Conservation (phyloP, 2,888 invertebrate species). For the Cyclophora punctaria region DNA sequence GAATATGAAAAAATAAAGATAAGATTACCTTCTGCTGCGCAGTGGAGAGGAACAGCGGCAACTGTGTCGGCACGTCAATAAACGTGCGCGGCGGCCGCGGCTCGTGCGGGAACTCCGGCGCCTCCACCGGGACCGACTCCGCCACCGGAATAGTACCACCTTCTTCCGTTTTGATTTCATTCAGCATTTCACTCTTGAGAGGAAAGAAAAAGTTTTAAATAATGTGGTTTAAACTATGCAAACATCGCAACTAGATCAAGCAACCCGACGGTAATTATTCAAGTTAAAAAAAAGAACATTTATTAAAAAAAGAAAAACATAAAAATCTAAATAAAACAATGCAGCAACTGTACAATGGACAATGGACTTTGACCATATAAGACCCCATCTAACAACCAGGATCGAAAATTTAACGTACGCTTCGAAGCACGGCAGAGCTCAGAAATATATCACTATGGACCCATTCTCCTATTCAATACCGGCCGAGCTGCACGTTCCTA, state of each 20-base stretch:
- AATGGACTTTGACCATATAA: not conserved
- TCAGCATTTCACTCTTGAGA: conserved; percentile 43
- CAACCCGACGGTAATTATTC: no score
- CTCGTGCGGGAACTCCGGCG: conserved; percentile 76
- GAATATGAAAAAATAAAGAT: no score
- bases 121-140: conserved; percentile 16
- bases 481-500: no score
- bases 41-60: conserved; percentile 81
- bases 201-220: not conserved
- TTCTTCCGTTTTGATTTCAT: conserved; percentile 61
- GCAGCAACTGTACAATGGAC: no score
- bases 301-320: no score
- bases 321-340: no score
- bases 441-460: no score
- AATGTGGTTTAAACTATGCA: not conserved
- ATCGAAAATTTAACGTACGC: not conserved
- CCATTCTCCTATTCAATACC: no score
- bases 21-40: conserved; percentile 79
- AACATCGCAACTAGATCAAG: no score
- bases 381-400: not conserved
- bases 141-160: conserved; percentile 48
- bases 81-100: conserved; percentile 67
- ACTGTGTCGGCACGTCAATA: conserved; percentile 67
- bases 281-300: no score
- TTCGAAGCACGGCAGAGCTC: no score